Base-by-base conservation (phyloP, 2,113 vertebrate species). In the Rhea pennata region DNA sequence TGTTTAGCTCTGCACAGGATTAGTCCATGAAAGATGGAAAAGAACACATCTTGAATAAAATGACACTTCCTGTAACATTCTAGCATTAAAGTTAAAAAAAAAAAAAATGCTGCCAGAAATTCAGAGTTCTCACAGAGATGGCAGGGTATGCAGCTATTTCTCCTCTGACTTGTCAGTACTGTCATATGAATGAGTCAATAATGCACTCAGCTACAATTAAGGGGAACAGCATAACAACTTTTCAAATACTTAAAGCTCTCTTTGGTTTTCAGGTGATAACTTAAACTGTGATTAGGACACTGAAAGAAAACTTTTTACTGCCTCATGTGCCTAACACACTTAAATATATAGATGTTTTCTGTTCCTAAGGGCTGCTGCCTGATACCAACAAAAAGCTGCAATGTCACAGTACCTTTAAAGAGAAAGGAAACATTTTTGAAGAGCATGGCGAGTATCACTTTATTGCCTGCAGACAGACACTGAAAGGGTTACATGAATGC, bases 131-230 rank as follows among this genome's bases (percentile, higher is more conserved):
- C 84, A 76, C 8, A 4, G 80, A 96, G 93, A 95, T 93, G 89
- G 89, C 75, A 54, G 56, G 78, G 92, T 89, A 64, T 90, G 79
- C 51, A 94, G 92, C 56, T 82, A 92, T 93, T 96, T 87, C 74
- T 95, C 91, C 94, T 96, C 77, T 3, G 5, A 69, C 86, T 65
- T 90, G 84, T 83, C 95, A 94, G 70, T 80, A 44, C 61, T 76
- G 91, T 91, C 89, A 84, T 33, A 88, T 40, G 82, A 81, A 93
- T 66, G 81, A 95, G 89, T 91, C 91, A 92, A 81, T 81, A 93
- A 92, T 51, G 58, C 78, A 95, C 92, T 96, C 77, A 83, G 85
- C 84, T 87, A 85, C 74, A 93, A 89, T 95, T 92, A 94, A 92
- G 83, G 92, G 87, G n/a, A 94, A 81, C 40, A 84, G 71, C 76